Evolutionary conservation across 2,888 invertebrate species (phyloP).

Genomic region (Rutpela maculata): DNA sequence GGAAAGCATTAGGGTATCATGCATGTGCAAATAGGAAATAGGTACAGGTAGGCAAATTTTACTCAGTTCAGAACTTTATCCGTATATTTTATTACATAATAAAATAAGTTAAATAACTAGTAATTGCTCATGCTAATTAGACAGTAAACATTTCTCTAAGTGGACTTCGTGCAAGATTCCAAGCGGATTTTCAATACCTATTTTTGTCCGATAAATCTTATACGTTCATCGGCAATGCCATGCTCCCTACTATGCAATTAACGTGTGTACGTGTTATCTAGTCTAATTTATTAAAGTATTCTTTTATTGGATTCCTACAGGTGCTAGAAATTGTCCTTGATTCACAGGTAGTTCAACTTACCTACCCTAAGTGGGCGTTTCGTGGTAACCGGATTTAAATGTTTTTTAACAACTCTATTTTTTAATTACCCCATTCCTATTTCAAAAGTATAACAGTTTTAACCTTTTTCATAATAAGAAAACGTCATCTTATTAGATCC

Average conservation of each 20-base stretch:
- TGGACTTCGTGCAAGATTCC: not conserved
- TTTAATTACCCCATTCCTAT: constrained; percentile 2
- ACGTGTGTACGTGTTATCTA: constrained; percentile 40
- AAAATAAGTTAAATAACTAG: not conserved
- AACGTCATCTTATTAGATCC: constrained; percentile 46
- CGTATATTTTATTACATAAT: not conserved
- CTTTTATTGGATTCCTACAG: constrained; percentile 61
- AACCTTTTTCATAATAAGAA: constrained; percentile 44
- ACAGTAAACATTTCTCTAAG: not conserved
- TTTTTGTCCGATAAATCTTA: constrained; percentile 4
- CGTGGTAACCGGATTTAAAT: constrained; percentile 49
- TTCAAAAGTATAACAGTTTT: constrained; percentile 22
- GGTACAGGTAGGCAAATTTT: not conserved
- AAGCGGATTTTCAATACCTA: constrained; percentile 2
- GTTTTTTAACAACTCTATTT: constrained; percentile 21
- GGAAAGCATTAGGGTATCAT: not conserved
- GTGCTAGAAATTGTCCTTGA: constrained; percentile 62
- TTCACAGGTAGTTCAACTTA: constrained; percentile 61
- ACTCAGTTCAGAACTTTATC: not conserved
- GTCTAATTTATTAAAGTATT: constrained; percentile 15
- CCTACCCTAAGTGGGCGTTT: constrained; percentile 60
- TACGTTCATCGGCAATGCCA: constrained; percentile 15
- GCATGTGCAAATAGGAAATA: not conserved
- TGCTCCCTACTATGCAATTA: constrained; percentile 14
- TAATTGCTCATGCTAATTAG: not conserved